Evolutionary conservation across 2,888 invertebrate genomes (phyloP).

Genomic region (Macrophya alboannulata): DNA sequence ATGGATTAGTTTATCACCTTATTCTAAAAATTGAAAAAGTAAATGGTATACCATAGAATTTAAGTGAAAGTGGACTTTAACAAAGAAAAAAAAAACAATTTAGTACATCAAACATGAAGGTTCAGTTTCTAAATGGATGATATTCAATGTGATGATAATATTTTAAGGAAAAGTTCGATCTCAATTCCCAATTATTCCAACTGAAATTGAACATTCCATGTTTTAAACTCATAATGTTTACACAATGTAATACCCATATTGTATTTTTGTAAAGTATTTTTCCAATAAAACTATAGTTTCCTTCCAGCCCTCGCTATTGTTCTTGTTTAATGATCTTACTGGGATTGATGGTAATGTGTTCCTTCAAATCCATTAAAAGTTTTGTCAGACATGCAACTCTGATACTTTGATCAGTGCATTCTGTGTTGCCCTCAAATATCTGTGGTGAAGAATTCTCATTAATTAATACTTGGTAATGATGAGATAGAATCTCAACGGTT

Average conservation of each 20-base stretch:
- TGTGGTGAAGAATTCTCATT: background rate
- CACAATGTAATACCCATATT: background rate
- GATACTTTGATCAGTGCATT: slow-evolving; percentile 34
- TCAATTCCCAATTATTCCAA: background rate
- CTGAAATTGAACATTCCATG: background rate
- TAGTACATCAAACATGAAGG: no score
- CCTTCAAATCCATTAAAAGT: slow-evolving; percentile 29
- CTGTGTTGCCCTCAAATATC: background rate
- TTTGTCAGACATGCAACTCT: slow-evolving; percentile 23
- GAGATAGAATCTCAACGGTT: background rate
- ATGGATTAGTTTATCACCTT: background rate
- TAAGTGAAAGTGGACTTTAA: background rate
- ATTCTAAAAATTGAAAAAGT: background rate
- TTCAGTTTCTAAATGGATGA: background rate
- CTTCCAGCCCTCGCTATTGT: background rate
- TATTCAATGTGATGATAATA: no score
- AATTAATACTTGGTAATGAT: background rate
- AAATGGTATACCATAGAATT: background rate
- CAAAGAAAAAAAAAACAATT: background rate
- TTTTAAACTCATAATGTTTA: background rate
- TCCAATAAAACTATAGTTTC: background rate
- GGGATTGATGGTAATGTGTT: background rate
- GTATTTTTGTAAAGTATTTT: slow-evolving; percentile 3
- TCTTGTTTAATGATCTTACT: background rate
- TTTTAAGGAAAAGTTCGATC: no score